Percentiles rank a stretch among this genome's conserved stretches.
phyloP scores from a whole-genome alignment of 2,797 vertebrate genomes.

The Urophycis tenuis region DNA sequence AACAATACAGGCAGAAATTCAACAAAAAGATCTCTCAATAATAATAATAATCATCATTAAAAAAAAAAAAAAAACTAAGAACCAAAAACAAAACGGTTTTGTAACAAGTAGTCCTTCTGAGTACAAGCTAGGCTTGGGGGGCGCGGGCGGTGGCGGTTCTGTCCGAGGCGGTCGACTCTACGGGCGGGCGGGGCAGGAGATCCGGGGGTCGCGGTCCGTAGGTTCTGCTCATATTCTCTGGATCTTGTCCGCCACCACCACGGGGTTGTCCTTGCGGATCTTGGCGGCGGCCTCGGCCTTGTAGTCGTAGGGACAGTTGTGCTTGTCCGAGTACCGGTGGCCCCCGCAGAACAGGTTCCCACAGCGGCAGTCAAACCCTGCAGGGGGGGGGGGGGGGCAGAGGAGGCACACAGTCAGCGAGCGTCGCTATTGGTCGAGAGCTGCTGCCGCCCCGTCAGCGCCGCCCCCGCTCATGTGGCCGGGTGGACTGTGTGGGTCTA shows the following conservation, averaged over 20 bases:
- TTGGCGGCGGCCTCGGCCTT: conserved; percentile 81
- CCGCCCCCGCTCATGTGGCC: no score
- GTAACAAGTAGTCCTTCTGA: conserved; percentile 43
- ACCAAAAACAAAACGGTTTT: conserved; percentile 25
- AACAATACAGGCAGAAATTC: neutral
- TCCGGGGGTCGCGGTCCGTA: no score
- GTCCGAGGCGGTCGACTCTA: neutral
- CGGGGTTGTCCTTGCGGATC: conserved; percentile 85
- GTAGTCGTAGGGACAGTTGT: conserved; percentile 85
- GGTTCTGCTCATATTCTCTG: conserved; percentile 80
- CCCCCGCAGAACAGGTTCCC: conserved; percentile 83
- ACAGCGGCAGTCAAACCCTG: conserved; percentile 86
- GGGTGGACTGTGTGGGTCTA: no score
- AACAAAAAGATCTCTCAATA: neutral
- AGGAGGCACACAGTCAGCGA: neutral
- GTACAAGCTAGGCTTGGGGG: conserved; percentile 41
- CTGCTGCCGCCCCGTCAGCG: no score
- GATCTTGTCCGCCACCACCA: conserved; percentile 84
- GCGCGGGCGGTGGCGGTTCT: neutral
- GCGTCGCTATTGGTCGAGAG: neutral
- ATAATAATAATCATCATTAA: no score
- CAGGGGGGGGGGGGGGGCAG: no score
- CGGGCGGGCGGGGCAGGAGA: no score
- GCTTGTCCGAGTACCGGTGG: conserved; percentile 86
- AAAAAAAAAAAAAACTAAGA: conserved; percentile 21